Evolutionary conservation across 2,888 invertebrate genomes (phyloP).

Genomic region (Eristalis intricaria): DNA sequence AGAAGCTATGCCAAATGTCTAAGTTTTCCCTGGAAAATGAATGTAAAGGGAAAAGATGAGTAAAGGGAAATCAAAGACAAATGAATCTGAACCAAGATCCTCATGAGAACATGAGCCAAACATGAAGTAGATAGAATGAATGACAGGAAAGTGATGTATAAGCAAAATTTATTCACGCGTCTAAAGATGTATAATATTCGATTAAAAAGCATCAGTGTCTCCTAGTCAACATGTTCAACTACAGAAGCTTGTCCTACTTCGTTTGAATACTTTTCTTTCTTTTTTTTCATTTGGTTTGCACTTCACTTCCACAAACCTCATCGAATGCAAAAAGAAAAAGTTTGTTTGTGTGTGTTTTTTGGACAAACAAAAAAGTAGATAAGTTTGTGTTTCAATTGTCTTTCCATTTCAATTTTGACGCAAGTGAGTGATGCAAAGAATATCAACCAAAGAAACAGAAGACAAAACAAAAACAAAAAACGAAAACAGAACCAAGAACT

Average conservation of each 20-base stretch:
- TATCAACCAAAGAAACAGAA: not conserved
- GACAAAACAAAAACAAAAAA: constrained; percentile 71
- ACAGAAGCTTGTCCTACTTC: constrained; percentile 11
- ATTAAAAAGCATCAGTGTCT: constrained; percentile 16
- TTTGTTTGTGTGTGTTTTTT: not conserved
- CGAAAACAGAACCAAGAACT: not conserved
- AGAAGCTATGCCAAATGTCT: too few species aligned
- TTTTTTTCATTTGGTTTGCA: too few species aligned
- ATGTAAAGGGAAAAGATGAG: too few species aligned
- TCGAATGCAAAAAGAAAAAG: not conserved
- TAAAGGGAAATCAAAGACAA: not conserved
- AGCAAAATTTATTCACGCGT: not conserved
- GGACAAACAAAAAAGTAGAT: not conserved
- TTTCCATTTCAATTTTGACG: constrained; percentile 60
- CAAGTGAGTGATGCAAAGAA: constrained; percentile 73
- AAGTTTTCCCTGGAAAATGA: too few species aligned
- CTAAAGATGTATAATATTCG: not conserved
- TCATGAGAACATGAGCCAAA: not conserved
- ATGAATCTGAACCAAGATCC: too few species aligned
- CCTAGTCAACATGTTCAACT: constrained; percentile 27
- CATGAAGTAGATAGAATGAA: not conserved
- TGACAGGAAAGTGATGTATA: not conserved
- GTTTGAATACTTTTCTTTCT: not conserved
- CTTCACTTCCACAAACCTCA: not conserved
- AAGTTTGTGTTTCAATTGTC: constrained; percentile 39